Conservation (phyloP, 2,797 vertebrate genomes). For the Cryptoprocta ferox region DNA sequence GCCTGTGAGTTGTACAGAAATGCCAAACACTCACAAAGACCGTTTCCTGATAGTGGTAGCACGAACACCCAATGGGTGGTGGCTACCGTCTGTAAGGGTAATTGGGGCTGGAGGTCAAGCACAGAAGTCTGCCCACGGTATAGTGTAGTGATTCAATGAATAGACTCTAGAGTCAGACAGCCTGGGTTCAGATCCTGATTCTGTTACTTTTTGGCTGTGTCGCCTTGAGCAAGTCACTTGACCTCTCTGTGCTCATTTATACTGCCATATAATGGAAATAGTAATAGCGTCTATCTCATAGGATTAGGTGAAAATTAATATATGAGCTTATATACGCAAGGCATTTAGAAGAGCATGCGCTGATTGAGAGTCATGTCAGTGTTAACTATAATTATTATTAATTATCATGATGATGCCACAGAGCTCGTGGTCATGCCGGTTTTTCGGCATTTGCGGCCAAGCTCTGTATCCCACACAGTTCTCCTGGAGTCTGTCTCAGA, state of each 20-base stretch:
- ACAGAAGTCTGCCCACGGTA: background rate
- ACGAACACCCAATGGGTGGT: background rate
- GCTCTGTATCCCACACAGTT: slow-evolving; percentile 25
- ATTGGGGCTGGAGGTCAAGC: background rate
- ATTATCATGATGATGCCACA: background rate
- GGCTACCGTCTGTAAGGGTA: background rate
- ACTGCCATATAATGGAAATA: background rate
- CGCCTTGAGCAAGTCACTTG: background rate
- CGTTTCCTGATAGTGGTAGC: background rate
- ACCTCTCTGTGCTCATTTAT: background rate
- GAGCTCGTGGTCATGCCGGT: slow-evolving; percentile 46
- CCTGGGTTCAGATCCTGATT: background rate
- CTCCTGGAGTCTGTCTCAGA: background rate
- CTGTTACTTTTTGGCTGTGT: background rate
- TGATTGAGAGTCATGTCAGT: background rate
- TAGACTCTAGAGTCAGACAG: background rate
- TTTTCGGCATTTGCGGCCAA: background rate
- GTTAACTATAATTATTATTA: slow-evolving; percentile 51
- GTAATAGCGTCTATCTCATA: background rate
- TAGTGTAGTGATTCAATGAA: background rate
- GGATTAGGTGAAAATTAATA: background rate
- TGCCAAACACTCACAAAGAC: background rate
- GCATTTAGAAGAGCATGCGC: background rate
- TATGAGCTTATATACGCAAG: background rate
- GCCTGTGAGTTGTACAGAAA: background rate